Conservation (phyloP, 2,888 invertebrate genomes). For the Leptura quadrifasciata region DNA sequence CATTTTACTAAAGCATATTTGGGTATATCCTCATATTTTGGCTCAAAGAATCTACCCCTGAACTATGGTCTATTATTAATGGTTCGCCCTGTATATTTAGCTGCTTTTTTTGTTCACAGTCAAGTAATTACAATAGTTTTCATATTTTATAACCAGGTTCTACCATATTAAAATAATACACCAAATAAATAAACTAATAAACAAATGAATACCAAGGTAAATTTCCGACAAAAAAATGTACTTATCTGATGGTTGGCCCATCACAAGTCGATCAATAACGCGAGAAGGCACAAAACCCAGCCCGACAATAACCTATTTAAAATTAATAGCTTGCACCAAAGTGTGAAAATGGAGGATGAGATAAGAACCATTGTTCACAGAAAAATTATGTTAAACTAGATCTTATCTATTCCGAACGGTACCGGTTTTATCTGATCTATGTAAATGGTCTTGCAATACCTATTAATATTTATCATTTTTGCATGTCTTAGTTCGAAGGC, state of each 20-base stretch:
- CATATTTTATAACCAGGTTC: too few species aligned
- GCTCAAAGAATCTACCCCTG: too few species aligned
- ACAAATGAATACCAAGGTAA: neutral
- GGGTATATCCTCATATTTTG: too few species aligned
- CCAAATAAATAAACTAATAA: too few species aligned
- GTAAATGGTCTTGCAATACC: slow-evolving; percentile 23
- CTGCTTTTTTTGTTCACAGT: too few species aligned
- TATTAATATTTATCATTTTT: slow-evolving; percentile 34
- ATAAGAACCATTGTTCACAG: slow-evolving; percentile 19
- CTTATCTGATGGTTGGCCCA: neutral
- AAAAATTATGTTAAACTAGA: slow-evolving; percentile 21
- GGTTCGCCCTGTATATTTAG: too few species aligned
- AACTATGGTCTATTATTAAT: too few species aligned
- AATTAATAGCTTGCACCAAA: neutral
- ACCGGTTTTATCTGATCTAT: slow-evolving; percentile 30
- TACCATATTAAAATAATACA: too few species aligned
- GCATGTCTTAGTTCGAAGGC: slow-evolving; percentile 2
- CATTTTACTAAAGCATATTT: too few species aligned
- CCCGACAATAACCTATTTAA: slow-evolving; percentile 1
- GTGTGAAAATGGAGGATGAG: slow-evolving; percentile 12
- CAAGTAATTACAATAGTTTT: too few species aligned
- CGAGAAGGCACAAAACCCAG: neutral
- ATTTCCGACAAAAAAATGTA: neutral
- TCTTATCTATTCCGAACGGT: slow-evolving; percentile 25
- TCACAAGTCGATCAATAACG: neutral